Conservation (phyloP, 1,140 invertebrate species). For the Drosophila nigromelanica region DNA sequence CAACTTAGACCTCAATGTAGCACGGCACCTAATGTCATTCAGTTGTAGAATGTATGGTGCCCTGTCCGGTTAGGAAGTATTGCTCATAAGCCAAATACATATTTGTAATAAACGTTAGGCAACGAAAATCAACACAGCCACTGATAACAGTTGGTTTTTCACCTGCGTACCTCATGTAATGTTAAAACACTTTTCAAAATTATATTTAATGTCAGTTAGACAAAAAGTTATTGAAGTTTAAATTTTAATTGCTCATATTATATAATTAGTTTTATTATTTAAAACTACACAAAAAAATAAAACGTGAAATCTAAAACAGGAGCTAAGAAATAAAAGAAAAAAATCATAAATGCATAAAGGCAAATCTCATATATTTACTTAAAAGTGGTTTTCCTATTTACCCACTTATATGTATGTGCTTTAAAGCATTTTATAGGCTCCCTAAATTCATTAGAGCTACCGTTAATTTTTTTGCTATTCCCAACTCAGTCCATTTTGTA, state of each 20-base stretch:
- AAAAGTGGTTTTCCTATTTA: no score
- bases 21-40: slow-evolving; percentile 25
- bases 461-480: slow-evolving; percentile 1
- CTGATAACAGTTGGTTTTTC: slow-evolving; percentile 2
- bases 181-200: neutral
- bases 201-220: no score
- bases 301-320: no score
- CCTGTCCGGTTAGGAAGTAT: neutral
- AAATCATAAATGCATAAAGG: no score
- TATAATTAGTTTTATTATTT: no score
- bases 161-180: neutral
- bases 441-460: neutral
- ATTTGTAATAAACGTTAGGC: neutral
- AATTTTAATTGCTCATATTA: no score
- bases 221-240: no score
- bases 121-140: no score
- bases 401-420: no score
- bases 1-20: slow-evolving; percentile 28
- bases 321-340: no score
- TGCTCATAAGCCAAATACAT: neutral
- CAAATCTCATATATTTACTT: no score
- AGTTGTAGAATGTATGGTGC: slow-evolving; percentile 37
- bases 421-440: neutral
- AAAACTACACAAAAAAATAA: no score
- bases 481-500: neutral